Evolutionary conservation across 2,888 invertebrate species (phyloP).

Genomic region (Encarsia formosa): DNA sequence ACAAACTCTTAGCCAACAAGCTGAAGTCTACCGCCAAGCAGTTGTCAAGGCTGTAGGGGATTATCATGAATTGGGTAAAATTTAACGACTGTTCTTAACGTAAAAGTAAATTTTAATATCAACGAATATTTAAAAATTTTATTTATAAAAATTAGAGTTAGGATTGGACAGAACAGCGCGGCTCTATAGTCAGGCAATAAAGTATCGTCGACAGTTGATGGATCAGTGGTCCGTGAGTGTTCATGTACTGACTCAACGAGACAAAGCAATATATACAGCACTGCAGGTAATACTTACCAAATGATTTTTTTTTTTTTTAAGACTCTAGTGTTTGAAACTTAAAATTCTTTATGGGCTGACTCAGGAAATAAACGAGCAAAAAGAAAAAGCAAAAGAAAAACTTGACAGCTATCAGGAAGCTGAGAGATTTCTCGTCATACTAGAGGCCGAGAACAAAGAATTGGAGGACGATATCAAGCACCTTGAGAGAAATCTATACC

Average conservation of each 20-base stretch:
- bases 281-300: conserved; percentile 8
- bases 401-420: conserved; percentile 59
- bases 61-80: conserved; percentile 19
- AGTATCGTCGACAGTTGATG: conserved; percentile 66
- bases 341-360: background rate
- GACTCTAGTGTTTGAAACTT: background rate
- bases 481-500: conserved; percentile 48
- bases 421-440: conserved; percentile 59
- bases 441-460: conserved; percentile 58
- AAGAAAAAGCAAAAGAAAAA: conserved; percentile 52
- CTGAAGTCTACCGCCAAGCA: conserved; percentile 50
- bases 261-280: conserved; percentile 59
- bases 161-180: conserved; percentile 55
- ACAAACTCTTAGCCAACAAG: conserved; percentile 53
- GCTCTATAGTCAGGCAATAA: conserved; percentile 58
- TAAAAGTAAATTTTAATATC: too few species aligned
- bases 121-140: background rate
- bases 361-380: conserved; percentile 56
- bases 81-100: background rate
- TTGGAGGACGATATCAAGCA: conserved; percentile 49
- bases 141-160: conserved; percentile 47
- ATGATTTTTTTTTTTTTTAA: too few species aligned
- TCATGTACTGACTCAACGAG: conserved; percentile 65
- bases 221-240: conserved; percentile 70
- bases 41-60: conserved; percentile 17